Percentiles rank a stretch among this genome's conserved stretches.
phyloP scores from a whole-genome alignment of 1,140 invertebrate species.

The Ooceraea biroi region DNA sequence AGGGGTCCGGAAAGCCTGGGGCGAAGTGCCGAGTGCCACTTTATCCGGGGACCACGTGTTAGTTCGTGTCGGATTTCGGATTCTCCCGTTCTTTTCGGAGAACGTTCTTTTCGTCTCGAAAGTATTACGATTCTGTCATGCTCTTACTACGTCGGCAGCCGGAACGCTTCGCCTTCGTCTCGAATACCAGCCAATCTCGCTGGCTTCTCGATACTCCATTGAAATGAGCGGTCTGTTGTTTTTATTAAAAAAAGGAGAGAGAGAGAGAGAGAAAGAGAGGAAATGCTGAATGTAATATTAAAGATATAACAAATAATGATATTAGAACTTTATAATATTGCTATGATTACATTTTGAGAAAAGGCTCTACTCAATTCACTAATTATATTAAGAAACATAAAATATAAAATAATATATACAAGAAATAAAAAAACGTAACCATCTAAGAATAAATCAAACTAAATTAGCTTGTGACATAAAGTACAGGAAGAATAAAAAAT shows the following conservation, averaged over 20 bases:
- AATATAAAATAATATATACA: no score
- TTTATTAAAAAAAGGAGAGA: neutral
- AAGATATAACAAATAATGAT: neutral
- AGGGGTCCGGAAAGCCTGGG: constrained; percentile 51
- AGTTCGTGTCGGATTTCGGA: constrained; percentile 69
- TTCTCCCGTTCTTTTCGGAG: constrained; percentile 29
- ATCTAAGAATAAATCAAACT: no score
- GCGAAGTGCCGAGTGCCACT: constrained; percentile 68
- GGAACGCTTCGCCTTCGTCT: neutral
- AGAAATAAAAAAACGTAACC: no score
- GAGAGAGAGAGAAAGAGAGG: no score
- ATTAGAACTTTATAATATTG: neutral
- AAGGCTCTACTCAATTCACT: no score
- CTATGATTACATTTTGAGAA: no score
- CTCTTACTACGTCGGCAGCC: neutral
- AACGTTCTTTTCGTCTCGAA: constrained; percentile 18
- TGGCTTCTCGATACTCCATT: neutral
- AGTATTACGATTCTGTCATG: constrained; percentile 4
- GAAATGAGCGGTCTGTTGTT: neutral
- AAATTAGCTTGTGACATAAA: no score
- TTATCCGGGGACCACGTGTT: constrained; percentile 66
- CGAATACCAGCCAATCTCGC: constrained; percentile 5
- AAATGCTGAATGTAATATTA: no score
- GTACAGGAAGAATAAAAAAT: no score
- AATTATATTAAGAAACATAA: no score